Percentiles rank a stretch among this genome's conserved stretches.
Conservation (phyloP, 2,888 invertebrate genomes). For the Mythimna albipuncta region DNA sequence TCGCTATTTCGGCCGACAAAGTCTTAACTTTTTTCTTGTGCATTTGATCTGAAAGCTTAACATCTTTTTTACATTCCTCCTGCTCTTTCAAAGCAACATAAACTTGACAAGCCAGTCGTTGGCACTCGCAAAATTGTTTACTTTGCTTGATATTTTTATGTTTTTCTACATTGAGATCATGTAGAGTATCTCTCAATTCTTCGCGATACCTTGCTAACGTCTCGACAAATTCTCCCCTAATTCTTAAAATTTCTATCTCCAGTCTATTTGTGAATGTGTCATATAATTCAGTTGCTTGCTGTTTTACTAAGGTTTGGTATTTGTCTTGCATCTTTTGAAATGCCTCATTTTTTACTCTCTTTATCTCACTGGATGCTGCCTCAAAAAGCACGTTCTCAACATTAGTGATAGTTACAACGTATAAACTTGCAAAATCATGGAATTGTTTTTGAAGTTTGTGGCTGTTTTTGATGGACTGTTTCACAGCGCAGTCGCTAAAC, state of each 20-base stretch:
- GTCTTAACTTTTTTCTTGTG: slow-evolving; percentile 77
- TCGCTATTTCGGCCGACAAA: slow-evolving; percentile 71
- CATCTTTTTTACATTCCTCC: slow-evolving; percentile 77
- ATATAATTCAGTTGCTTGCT: slow-evolving; percentile 79
- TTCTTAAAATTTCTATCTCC: slow-evolving; percentile 70
- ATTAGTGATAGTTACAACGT: slow-evolving; percentile 74
- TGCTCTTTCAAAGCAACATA: slow-evolving; percentile 85
- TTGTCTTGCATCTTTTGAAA: slow-evolving; percentile 73
- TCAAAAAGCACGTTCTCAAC: slow-evolving; percentile 77
- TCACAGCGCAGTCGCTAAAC: slow-evolving; percentile 67
- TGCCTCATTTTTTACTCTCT: slow-evolving; percentile 69
- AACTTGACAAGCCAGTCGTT: slow-evolving; percentile 84
- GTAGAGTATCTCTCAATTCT: slow-evolving; percentile 68
- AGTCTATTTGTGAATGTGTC: slow-evolving; percentile 76
- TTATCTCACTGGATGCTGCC: slow-evolving; percentile 76
- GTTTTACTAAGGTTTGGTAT: slow-evolving; percentile 72
- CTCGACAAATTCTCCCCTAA: slow-evolving; percentile 75
- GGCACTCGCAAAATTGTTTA: slow-evolving; percentile 78
- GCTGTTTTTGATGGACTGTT: slow-evolving; percentile 73
- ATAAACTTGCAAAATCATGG: slow-evolving; percentile 76
- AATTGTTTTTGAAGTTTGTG: slow-evolving; percentile 73
- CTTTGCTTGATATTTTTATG: slow-evolving; percentile 81
- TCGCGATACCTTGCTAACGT: slow-evolving; percentile 70
- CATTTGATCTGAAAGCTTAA: slow-evolving; percentile 71
- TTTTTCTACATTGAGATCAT: slow-evolving; percentile 82